These are phyloP conservation scores for Drosophila sucinea DNA, from an alignment of 1,140 invertebrate genomes.

Conservation along the genomic window DNA sequence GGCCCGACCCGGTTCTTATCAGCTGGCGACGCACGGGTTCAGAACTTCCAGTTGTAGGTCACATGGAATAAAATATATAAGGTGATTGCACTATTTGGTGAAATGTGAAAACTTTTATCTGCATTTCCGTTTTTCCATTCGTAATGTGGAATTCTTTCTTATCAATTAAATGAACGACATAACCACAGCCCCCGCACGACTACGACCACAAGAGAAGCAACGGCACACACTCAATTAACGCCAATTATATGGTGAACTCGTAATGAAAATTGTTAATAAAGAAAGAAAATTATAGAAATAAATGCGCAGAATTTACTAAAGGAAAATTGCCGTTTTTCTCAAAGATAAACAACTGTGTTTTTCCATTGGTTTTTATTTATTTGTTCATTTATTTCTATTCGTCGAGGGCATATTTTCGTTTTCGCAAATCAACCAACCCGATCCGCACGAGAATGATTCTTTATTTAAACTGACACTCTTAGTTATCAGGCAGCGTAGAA, in stretches of 20 bases:
- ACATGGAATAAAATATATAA: slow-evolving; percentile 12
- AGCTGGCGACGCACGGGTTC: neutral
- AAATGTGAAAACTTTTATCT: slow-evolving; percentile 10
- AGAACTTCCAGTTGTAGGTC: neutral
- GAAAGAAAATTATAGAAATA: slow-evolving; percentile 51
- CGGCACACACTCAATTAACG: slow-evolving; percentile 65
- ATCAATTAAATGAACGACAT: slow-evolving; percentile 64
- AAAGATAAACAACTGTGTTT: neutral
- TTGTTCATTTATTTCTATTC: slow-evolving; percentile 34
- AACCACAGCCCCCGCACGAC: slow-evolving; percentile 42
- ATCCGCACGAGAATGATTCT: slow-evolving; percentile 53
- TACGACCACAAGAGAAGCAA: slow-evolving; percentile 21
- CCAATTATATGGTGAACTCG: slow-evolving; percentile 65
- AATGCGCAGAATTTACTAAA: slow-evolving; percentile 26
- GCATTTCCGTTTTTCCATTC: slow-evolving; percentile 38
- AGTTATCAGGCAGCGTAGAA: slow-evolving; percentile 50
- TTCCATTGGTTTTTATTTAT: slow-evolving; percentile 23
- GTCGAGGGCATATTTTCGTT: slow-evolving; percentile 26
- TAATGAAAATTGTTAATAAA: slow-evolving; percentile 65
- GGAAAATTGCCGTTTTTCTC: neutral
- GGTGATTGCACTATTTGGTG: slow-evolving; percentile 23
- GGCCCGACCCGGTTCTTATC: slow-evolving; percentile 21
- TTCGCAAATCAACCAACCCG: slow-evolving; percentile 6
- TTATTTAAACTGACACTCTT: slow-evolving; percentile 52
- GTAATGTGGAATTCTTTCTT: slow-evolving; percentile 49